Evolutionary conservation across 2,113 vertebrate species (phyloP), one percentile per base, ranked within the genome.

Genomic region (Ellobius talpinus): DNA sequence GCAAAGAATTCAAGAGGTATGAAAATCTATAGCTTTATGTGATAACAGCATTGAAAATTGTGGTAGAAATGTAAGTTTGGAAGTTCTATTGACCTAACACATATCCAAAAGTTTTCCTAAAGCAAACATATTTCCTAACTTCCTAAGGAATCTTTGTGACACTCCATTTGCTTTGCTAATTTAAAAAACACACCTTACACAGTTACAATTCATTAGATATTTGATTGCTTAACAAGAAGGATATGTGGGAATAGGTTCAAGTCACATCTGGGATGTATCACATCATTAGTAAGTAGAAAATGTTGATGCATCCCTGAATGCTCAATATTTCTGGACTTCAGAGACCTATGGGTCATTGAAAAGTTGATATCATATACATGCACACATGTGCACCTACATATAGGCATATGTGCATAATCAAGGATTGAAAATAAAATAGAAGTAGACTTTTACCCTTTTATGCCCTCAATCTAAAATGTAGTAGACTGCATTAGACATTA

Each of bases 181-280:
- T 90, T 97, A 97, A 97, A 95, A 97, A 98, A 97, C 95, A 97
- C 58, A 96, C 73, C 74, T 94, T 93, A 91, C 21, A 74, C 81
- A 72, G 82, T 85, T 96, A 92, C 47, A 94, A 90, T 92, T 90
- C 90, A 96, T 95, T 96, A 89, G 23, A 91, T 77, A 24, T 91
- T 45, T 93, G 89, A 93, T 87, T 96, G 58, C 58, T 91, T 96
- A 90, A 91, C 94, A 61, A 86, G 58, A 70, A 96, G 86, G 70
- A 92, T 61, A 96, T 88, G 84, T 96, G 82, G 47, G 58, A 95
- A 72, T 74, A 31, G 65, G 66, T 76, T 85, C 39, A 12, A 39
- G 73, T 86, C 79, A 94, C 92, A 97, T 94, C 89, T 96, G 87
- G 90, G 91, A 93, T 0, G 5, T 4, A 93, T 94, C 86, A 94